These are phyloP conservation scores for Nothoprocta perdicaria DNA, from an alignment of 2,113 vertebrate species.

Conservation along the genomic window DNA sequence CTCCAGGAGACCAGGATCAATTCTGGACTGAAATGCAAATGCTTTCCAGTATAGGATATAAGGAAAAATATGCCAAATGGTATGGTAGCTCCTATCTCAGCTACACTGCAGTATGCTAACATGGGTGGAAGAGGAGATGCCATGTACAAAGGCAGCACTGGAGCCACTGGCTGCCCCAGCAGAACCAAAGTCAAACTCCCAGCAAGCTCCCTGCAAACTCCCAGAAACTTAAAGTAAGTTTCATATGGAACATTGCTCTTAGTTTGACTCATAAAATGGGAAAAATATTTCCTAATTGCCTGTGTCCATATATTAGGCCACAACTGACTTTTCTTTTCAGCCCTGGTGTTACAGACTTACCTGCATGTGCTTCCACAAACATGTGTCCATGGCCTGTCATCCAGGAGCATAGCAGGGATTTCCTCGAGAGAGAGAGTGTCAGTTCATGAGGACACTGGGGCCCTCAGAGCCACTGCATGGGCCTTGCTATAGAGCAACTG, in stretches of 20 bases:
- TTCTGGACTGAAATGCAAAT: background rate
- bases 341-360: too few species aligned
- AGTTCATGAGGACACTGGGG: too few species aligned
- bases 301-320: too few species aligned
- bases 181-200: rapidly evolving
- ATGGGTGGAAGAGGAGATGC: background rate
- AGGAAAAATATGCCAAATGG: background rate
- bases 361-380: too few species aligned
- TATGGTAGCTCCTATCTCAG: background rate
- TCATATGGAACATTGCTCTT: background rate
- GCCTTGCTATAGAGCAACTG: too few species aligned
- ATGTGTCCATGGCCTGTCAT: too few species aligned
- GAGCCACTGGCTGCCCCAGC: background rate
- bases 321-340: rapidly evolving
- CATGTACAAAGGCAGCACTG: rapidly evolving
- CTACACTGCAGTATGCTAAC: rapidly evolving
- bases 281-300: background rate
- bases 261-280: background rate
- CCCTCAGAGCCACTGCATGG: too few species aligned
- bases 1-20: rapidly evolving
- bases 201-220: too few species aligned
- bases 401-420: too few species aligned
- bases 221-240: rapidly evolving
- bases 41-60: background rate
- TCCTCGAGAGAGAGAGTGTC: too few species aligned